Evolutionary conservation across 2,797 vertebrate genomes (phyloP).

Genomic region (Girardinus metallicus): DNA sequence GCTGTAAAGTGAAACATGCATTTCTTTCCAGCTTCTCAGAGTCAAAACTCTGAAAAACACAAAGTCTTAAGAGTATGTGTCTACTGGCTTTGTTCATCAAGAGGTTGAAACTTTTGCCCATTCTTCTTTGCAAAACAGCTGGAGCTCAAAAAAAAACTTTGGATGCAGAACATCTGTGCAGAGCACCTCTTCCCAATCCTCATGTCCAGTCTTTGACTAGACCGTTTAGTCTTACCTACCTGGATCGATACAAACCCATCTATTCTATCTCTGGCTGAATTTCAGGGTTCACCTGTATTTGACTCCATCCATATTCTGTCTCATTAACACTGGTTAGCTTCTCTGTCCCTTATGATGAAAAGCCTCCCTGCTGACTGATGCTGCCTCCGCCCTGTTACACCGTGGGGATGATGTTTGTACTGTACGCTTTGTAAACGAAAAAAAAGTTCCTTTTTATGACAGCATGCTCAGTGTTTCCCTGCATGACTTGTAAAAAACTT

Average conservation of each 20-base stretch:
- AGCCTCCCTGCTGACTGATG: neutral
- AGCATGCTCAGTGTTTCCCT: neutral
- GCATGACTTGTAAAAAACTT: neutral
- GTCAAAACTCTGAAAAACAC: neutral
- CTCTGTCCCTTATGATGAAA: neutral
- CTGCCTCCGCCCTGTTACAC: neutral
- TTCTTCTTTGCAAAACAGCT: neutral
- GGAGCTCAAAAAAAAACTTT: neutral
- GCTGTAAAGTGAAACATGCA: neutral
- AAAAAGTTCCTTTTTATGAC: neutral
- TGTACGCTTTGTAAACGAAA: too few relatives aligned
- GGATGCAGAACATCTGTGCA: neutral
- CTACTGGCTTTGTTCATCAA: neutral
- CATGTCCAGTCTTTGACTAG: neutral
- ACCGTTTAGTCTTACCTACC: neutral
- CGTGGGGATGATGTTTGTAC: too few relatives aligned
- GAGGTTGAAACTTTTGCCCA: neutral
- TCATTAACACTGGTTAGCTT: neutral
- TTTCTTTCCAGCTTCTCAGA: neutral
- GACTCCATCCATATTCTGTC: neutral
- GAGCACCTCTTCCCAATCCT: neutral
- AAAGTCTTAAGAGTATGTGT: neutral
- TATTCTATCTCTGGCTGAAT: neutral
- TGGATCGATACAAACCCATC: neutral
- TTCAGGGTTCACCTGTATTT: neutral